Conservation (phyloP, 2,888 invertebrate genomes). For the Brassicogethes aeneus region DNA sequence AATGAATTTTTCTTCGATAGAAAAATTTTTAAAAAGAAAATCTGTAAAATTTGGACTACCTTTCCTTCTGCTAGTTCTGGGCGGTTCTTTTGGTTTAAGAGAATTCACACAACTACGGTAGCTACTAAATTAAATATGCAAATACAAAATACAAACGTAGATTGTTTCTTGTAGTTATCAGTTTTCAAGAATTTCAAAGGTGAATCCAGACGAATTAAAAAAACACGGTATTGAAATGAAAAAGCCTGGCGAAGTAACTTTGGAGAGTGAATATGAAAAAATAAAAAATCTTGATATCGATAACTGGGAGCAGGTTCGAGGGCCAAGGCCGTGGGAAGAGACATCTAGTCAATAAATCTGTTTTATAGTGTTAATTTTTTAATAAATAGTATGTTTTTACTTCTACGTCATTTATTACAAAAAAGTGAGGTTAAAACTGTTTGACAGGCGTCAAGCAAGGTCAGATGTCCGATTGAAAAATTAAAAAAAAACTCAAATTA, state of each 20-base stretch:
- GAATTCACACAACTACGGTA: constrained; percentile 70
- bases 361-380: too few species aligned
- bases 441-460: too few species aligned
- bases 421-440: too few species aligned
- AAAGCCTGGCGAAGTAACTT: constrained; percentile 55
- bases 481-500: too few species aligned
- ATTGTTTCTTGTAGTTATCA: constrained; percentile 35
- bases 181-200: constrained; percentile 48
- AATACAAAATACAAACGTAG: not conserved
- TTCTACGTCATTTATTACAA: too few species aligned
- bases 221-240: constrained; percentile 60
- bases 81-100: constrained; percentile 67
- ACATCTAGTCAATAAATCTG: constrained; percentile 8
- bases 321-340: constrained; percentile 80
- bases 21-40: constrained; percentile 28
- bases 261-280: constrained; percentile 68
- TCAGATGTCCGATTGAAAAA: too few species aligned
- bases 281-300: constrained; percentile 65
- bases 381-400: too few species aligned
- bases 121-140: constrained; percentile 8
- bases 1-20: constrained; percentile 11
- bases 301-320: constrained; percentile 77
- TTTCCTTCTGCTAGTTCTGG: constrained; percentile 61
- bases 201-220: constrained; percentile 56
- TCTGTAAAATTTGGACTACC: constrained; percentile 58